Percentiles rank a stretch among this genome's conserved stretches.
Conservation (phyloP, 2,113 vertebrate species). For the Pangasianodon gigas region DNA sequence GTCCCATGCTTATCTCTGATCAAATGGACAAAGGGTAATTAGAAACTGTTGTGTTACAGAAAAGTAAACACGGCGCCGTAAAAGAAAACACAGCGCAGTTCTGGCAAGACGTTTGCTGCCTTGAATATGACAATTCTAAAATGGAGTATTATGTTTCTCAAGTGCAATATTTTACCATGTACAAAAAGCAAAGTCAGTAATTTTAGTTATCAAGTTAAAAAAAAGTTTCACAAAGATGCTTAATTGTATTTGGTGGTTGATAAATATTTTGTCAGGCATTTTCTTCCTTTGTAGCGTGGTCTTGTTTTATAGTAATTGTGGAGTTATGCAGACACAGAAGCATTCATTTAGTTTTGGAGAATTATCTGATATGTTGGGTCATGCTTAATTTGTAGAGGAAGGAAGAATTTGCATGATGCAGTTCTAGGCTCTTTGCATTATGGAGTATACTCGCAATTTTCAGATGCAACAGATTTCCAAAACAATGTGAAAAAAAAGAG, state of each 20-base stretch:
- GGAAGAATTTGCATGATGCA: neutral
- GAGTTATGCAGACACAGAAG: neutral
- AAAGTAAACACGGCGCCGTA: slow-evolving; percentile 62
- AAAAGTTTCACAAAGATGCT: neutral
- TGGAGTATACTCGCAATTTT: neutral
- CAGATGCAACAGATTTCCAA: neutral
- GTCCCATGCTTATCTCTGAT: slow-evolving; percentile 68
- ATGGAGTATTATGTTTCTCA: neutral
- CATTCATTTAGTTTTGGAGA: neutral
- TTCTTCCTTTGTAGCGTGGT: neutral
- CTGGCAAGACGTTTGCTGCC: neutral
- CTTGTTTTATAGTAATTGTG: neutral
- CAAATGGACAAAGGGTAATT: slow-evolving; percentile 66
- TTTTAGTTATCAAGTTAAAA: neutral
- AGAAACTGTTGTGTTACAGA: slow-evolving; percentile 64
- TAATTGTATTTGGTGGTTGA: neutral
- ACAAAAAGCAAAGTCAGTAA: neutral
- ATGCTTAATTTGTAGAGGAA: neutral
- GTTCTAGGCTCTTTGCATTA: neutral
- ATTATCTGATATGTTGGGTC: neutral
- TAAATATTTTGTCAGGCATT: neutral
- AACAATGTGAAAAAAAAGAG: neutral
- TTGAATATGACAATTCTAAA: neutral
- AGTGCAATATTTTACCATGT: neutral
- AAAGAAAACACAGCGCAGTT: slow-evolving; percentile 49